Evolutionary conservation across 2,797 vertebrate species (phyloP), one percentile per base, ranked within the genome.

Genomic region (Sebastes cheni): DNA sequence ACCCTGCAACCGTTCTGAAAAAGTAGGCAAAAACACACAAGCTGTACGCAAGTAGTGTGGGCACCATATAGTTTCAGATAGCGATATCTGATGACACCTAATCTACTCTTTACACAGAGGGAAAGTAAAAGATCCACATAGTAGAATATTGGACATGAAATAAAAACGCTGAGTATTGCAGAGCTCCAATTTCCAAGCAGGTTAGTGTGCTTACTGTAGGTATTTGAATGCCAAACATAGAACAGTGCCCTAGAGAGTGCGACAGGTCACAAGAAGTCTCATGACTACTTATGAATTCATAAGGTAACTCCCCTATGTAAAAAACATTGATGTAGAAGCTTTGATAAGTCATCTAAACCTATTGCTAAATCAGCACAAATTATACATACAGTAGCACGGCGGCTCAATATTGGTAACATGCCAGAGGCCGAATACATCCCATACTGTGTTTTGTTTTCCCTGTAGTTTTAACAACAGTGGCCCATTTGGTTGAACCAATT

Each of bases 361-460:
- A 6, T 50, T 67, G 82, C 83, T 20, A 64, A 86, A 75, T 85
- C 82, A 86, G 83, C 82, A 85, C 27, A 82, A 78, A 64, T 6
- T 20, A 22, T n/a, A 29, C 59, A 65, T 23, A 36, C 14, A 29
- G 56, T 32, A 55, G 54, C 11, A n/a, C 10, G 34, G 29, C 8
- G 9, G 29, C 50, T 68, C 7, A 59, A 59, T 79, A 36, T 39
- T 29, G 2, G 54, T 54, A 4, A 30, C 6, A 12, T 23, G 71
- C 85, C 74, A 0, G 22, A 65, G 79, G 91, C 67, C 27, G 32
- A 88, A 77, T 54, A 25, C 60, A 32, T 61, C 46, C 39, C 54
- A 67, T 12, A 20, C 14, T 52, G 58, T 22, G 68, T 25, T 6
- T 34, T 6, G 34, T 29, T 46, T 69, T 75, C 62, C 65, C 23